Conservation (phyloP, 30 jellyfish, hydroid and myxozoan species). For the Hydra vulgaris region DNA sequence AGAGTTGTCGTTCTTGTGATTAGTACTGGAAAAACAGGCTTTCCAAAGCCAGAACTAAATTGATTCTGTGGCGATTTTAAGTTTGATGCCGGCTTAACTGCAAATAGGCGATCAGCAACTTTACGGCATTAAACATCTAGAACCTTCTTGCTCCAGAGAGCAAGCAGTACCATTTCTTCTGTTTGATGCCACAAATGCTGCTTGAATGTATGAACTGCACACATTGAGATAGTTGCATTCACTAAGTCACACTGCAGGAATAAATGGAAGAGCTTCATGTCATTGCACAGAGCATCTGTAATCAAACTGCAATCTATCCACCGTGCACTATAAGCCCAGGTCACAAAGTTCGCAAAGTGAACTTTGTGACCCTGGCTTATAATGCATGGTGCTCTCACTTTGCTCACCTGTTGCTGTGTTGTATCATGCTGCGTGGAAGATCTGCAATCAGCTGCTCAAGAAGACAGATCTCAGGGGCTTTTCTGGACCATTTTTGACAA, state of each 20-base stretch:
- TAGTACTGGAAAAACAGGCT: too few species aligned
- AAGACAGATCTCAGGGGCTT: too few species aligned
- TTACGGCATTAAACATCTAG: background rate
- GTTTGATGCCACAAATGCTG: background rate
- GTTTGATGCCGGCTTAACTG: background rate
- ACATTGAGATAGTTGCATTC: background rate
- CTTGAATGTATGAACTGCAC: background rate
- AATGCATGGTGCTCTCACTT: background rate
- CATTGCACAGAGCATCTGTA: background rate
- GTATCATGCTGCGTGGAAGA: background rate
- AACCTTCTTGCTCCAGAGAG: too few species aligned
- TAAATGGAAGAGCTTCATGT: background rate
- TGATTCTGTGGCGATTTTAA: background rate
- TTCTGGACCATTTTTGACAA: too few species aligned
- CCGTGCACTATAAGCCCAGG: background rate
- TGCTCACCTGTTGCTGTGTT: background rate
- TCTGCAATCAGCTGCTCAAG: background rate
- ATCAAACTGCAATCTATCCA: background rate
- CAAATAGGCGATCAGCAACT: background rate
- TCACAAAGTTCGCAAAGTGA: background rate
- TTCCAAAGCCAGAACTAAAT: too few species aligned
- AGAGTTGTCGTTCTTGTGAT: too few species aligned
- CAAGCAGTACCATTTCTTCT: too few species aligned
- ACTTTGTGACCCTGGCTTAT: too few species aligned
- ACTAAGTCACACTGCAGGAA: background rate